A percentile compares a stretch with the other conserved stretches of the same genome.
These are phyloP conservation scores for Hermaeophaga mercurialis DNA, from an alignment of 2,888 invertebrate species.

Conservation along the genomic window DNA sequence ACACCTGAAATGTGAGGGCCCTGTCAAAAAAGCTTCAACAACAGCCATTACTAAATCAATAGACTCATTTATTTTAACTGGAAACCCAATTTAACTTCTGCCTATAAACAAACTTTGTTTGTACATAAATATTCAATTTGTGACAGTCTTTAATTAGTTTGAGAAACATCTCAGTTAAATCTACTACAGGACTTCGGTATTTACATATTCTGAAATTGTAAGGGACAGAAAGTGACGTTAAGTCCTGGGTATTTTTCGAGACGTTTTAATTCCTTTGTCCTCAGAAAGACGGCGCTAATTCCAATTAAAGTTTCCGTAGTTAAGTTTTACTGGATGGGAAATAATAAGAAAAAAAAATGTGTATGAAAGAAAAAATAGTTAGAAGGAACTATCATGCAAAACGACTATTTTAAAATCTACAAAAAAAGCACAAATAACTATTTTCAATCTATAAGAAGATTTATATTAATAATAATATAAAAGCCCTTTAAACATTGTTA, in stretches of 20 bases:
- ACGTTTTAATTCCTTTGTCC: conserved; percentile 24
- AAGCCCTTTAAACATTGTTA: too few relatives aligned
- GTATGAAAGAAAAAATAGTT: too few relatives aligned
- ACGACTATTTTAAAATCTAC: too few relatives aligned
- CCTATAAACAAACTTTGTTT: conserved; percentile 23
- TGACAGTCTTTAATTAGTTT: conserved; percentile 27
- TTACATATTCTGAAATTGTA: conserved; percentile 22
- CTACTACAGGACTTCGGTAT: conserved; percentile 17
- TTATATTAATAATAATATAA: too few relatives aligned
- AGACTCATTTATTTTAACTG: conserved; percentile 14
- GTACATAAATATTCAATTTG: conserved; percentile 28
- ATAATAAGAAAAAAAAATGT: too few relatives aligned
- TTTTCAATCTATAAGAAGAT: too few relatives aligned
- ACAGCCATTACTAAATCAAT: conserved; percentile 12
- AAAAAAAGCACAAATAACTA: too few relatives aligned
- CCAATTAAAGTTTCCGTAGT: conserved; percentile 30
- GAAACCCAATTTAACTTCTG: conserved; percentile 23
- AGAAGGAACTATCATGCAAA: too few relatives aligned
- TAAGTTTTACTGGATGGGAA: too few relatives aligned
- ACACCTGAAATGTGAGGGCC: neutral
- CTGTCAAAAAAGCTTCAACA: neutral
- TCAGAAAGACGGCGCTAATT: conserved; percentile 25
- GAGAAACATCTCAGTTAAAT: conserved; percentile 23
- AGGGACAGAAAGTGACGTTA: conserved; percentile 6
- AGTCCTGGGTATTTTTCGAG: conserved; percentile 8